These are phyloP conservation scores for Stomorhina lunata DNA, from an alignment of 2,888 invertebrate species.

Conservation along the genomic window DNA sequence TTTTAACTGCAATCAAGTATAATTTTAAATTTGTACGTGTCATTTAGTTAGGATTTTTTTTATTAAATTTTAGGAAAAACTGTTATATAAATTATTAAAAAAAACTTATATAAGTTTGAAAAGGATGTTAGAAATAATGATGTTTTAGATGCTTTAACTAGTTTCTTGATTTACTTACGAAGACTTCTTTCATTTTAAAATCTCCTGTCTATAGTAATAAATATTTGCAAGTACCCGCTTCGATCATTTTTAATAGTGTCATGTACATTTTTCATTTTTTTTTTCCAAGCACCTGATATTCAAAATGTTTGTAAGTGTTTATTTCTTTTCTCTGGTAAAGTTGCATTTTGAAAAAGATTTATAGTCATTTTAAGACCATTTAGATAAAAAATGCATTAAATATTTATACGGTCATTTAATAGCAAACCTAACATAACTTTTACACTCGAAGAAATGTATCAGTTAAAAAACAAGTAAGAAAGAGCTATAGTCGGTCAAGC, in stretches of 20 bases:
- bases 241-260: no score
- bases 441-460: constrained; percentile 4
- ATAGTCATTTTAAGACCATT: constrained; percentile 59
- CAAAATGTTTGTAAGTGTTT: background rate
- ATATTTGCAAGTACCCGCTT: no score
- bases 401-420: constrained; percentile 25
- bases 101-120: background rate
- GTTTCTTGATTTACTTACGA: no score
- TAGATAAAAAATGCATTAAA: constrained; percentile 62
- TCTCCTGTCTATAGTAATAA: no score
- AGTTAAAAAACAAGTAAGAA: no score
- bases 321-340: background rate
- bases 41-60: constrained; percentile 45
- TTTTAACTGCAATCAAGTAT: constrained; percentile 40
- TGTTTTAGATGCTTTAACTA: no score
- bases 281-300: background rate
- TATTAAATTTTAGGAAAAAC: constrained; percentile 12
- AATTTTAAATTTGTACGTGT: constrained; percentile 61
- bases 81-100: constrained; percentile 4
- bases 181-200: no score
- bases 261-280: background rate
- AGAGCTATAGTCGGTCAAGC: no score
- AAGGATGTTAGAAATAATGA: background rate
- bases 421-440: background rate
- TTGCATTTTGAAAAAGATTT: constrained; percentile 51